phyloP scores from a whole-genome alignment of 2,888 invertebrate species.

The Oeneis ivallda region DNA sequence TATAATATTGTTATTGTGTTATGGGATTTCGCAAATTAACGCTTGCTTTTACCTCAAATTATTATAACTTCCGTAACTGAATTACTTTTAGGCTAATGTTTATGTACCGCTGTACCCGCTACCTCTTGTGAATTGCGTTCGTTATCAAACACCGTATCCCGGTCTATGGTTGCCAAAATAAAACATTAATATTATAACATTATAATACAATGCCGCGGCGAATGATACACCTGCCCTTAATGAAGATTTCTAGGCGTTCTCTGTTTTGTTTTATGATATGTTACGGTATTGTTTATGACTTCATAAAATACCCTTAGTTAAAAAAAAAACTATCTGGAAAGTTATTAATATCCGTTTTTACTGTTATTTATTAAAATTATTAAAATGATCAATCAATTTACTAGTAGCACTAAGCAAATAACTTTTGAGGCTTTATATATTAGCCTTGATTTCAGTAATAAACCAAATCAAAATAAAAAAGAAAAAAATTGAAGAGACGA shows the following conservation, averaged over 20 bases:
- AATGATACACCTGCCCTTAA: slow-evolving; percentile 60
- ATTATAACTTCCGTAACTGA: no score
- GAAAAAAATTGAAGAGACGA: no score
- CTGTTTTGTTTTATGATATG: slow-evolving; percentile 13
- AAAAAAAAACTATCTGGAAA: background rate
- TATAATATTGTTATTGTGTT: no score
- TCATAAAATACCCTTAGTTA: background rate
- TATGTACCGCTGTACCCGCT: no score
- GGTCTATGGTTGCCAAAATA: slow-evolving; percentile 76
- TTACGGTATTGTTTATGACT: slow-evolving; percentile 14
- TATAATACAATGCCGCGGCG: slow-evolving; percentile 52
- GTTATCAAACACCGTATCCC: slow-evolving; percentile 47
- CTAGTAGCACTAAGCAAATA: no score
- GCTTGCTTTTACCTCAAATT: no score
- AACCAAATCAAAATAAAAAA: no score
- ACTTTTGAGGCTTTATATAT: no score
- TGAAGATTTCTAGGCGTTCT: slow-evolving; percentile 35
- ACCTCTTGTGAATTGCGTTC: slow-evolving; percentile 39
- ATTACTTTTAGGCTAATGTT: no score
- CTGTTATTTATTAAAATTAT: background rate
- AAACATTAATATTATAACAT: slow-evolving; percentile 75
- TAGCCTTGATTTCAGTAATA: no score
- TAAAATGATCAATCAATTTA: background rate
- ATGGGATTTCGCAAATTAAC: no score
- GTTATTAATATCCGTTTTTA: background rate